These are phyloP conservation scores for Paramormyrops hopkinsi DNA, from an alignment of 2,797 vertebrate genomes.

Conservation along the genomic window DNA sequence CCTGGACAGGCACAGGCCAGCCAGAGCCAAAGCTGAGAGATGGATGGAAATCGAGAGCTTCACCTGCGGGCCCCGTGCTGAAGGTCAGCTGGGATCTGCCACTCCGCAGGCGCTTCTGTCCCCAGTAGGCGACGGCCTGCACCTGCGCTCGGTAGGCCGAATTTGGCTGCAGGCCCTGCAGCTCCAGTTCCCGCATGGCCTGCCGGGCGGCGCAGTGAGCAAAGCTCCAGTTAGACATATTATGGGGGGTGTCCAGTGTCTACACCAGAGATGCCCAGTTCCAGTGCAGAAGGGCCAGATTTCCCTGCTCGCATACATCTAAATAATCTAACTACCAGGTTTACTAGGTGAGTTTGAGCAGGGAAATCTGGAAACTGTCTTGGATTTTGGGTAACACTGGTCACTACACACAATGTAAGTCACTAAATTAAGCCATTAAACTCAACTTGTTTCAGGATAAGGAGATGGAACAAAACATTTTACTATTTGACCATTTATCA, in stretches of 20 bases:
- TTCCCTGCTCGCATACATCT: not conserved
- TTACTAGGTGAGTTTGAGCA: not conserved
- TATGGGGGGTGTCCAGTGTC: not conserved
- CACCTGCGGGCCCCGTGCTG: slow-evolving; percentile 54
- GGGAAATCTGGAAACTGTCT: not conserved
- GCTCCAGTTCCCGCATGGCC: slow-evolving; percentile 57
- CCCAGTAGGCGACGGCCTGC: slow-evolving; percentile 61
- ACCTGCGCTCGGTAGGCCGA: slow-evolving; percentile 50
- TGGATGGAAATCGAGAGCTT: not conserved
- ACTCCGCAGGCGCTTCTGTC: slow-evolving; percentile 66
- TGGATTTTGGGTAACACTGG: not conserved
- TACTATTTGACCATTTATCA: not conserved
- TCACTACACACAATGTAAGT: not conserved
- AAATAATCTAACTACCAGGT: not conserved
- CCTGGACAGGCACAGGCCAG: not conserved
- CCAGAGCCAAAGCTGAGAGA: not conserved
- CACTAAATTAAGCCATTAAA: not conserved
- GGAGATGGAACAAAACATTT: not conserved
- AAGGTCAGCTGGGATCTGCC: slow-evolving; percentile 53
- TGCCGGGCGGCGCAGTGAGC: slow-evolving; percentile 26
- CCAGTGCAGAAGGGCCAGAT: not conserved
- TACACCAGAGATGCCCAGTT: not conserved
- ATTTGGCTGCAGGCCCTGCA: slow-evolving; percentile 53
- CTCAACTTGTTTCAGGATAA: not conserved
- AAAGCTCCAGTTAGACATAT: not conserved